Evolutionary conservation across 2,888 invertebrate genomes (phyloP).

Genomic region (Cerastis leucographa): DNA sequence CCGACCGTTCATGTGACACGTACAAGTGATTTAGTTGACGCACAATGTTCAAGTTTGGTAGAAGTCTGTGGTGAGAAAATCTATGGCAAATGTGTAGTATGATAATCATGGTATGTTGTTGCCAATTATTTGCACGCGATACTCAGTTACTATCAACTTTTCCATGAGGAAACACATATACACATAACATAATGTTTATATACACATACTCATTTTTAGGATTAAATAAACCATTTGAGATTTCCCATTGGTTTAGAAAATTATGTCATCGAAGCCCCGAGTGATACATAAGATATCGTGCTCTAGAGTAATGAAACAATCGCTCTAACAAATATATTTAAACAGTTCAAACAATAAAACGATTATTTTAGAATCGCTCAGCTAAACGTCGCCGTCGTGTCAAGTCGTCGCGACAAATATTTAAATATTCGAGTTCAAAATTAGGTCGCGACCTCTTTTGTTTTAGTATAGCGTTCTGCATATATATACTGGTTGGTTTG

Average conservation of each 20-base stretch:
- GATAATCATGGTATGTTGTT: too few species aligned
- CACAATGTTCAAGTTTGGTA: constrained; percentile 20
- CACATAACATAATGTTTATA: too few species aligned
- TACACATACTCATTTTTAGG: background rate
- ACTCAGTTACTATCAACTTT: background rate
- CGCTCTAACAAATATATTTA: background rate
- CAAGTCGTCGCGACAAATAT: constrained; percentile 18
- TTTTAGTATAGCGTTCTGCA: background rate
- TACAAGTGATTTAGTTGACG: constrained; percentile 28
- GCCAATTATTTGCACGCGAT: background rate
- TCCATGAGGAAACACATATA: background rate
- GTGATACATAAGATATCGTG: background rate
- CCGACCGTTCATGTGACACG: constrained; percentile 14
- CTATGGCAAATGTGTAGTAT: background rate
- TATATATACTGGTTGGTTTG: background rate
- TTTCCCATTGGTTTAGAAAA: background rate
- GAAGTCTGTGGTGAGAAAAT: background rate
- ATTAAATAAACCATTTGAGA: background rate
- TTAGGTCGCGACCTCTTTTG: background rate
- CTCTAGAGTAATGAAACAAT: constrained; percentile 12
- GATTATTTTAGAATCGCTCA: constrained; percentile 1
- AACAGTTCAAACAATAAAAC: constrained; percentile 2
- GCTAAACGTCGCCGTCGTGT: background rate
- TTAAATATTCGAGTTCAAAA: constrained; percentile 37
- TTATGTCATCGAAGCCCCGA: background rate